Percentiles rank a stretch among this genome's conserved stretches.
phyloP scores from a whole-genome alignment of 2,888 invertebrate genomes.

The Diplolepis rosae region DNA sequence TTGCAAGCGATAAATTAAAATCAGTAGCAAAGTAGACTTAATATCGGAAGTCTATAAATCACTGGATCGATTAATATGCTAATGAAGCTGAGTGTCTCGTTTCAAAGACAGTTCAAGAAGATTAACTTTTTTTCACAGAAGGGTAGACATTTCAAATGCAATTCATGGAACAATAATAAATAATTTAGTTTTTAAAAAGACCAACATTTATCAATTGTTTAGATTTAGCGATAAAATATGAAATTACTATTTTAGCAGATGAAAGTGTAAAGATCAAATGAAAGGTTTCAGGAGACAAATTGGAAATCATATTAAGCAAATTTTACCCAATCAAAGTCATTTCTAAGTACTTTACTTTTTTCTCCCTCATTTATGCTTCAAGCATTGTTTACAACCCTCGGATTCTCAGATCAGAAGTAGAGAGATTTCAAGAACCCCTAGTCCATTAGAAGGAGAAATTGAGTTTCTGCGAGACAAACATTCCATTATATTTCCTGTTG shows the following conservation, averaged over 20 bases:
- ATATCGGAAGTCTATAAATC: neutral
- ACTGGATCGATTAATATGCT: constrained; percentile 4
- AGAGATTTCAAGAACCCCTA: neutral
- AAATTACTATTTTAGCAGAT: neutral
- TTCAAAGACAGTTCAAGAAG: neutral
- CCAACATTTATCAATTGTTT: neutral
- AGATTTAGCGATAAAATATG: neutral
- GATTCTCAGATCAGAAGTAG: neutral
- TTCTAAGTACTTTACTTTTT: neutral
- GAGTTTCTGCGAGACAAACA: neutral
- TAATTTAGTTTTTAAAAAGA: neutral
- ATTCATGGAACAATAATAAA: neutral
- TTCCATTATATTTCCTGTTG: neutral
- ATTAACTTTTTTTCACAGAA: constrained; percentile 3
- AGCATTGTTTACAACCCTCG: constrained; percentile 13
- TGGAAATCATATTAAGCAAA: too few relatives aligned
- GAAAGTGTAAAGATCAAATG: neutral
- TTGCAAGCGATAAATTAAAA: neutral
- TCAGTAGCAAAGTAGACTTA: neutral
- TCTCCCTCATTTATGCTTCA: neutral
- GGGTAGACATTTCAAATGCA: neutral
- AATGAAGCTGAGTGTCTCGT: constrained; percentile 12
- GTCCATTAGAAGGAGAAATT: neutral
- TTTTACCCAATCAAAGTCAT: neutral
- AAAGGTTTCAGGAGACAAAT: neutral